Evolutionary conservation across 2,888 invertebrate genomes (phyloP).

Genomic region (Muschampia plurimacula): DNA sequence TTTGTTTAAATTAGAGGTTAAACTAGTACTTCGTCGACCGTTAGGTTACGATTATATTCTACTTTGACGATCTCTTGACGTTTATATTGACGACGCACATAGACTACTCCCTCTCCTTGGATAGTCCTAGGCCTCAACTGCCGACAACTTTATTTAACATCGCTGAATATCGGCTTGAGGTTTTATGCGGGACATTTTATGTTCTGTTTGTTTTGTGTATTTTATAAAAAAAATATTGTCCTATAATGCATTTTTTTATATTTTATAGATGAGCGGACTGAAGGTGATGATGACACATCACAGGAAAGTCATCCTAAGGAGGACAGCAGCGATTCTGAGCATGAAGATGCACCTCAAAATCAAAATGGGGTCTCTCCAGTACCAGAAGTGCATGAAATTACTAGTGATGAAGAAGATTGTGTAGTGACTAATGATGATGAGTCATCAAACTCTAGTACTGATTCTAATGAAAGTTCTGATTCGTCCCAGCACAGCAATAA

Average conservation of each 20-base stretch:
- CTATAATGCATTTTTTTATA: constrained; percentile 13
- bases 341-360: constrained; percentile 67
- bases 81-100: constrained; percentile 64
- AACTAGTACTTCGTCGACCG: constrained; percentile 50
- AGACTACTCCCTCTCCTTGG: constrained; percentile 35
- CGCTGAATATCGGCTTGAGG: neutral
- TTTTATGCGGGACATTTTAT: constrained; percentile 30
- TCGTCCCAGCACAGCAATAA: constrained; percentile 74
- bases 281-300: constrained; percentile 81
- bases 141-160: constrained; percentile 12
- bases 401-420: constrained; percentile 86
- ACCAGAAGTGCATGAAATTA: constrained; percentile 83
- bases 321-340: constrained; percentile 77
- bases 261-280: constrained; percentile 77
- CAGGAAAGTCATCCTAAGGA: constrained; percentile 80
- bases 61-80: constrained; percentile 66
- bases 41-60: constrained; percentile 72
- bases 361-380: constrained; percentile 76
- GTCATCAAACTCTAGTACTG: constrained; percentile 83
- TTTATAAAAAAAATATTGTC: neutral
- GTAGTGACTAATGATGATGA: constrained; percentile 83
- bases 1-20: constrained; percentile 52
- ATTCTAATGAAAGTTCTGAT: constrained; percentile 87
- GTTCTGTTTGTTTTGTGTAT: constrained; percentile 18
- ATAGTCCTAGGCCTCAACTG: constrained; percentile 46